Base-by-base conservation (phyloP, 2,113 vertebrate genomes). In the Mobula hypostoma region DNA sequence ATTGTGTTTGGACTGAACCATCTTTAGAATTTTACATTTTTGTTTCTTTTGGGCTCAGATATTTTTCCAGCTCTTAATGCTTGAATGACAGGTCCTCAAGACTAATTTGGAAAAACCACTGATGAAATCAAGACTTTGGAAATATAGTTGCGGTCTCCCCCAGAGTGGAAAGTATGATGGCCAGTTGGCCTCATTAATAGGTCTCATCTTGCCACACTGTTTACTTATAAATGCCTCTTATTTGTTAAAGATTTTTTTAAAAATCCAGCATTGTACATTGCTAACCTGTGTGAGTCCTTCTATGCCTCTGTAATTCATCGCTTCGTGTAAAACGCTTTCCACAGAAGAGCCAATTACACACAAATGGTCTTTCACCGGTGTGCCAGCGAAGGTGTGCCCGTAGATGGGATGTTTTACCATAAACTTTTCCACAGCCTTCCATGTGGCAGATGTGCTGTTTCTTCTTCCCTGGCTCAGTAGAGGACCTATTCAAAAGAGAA, bases 331-430 rank as follows among this genome's bases (percentile, higher is more conserved):
- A 99, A 95, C 99, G 96, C 95, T 99, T 99, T 94, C 99, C 99
- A 95, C 99, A 99, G 96, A 99, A 99, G 96, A 99, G 98, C 99
- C 99, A 99, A 97, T 99, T 99, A 96, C 99, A 99, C 94, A 99
- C 97, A 95, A 99, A 99, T 29, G 99, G 99, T 94, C 99, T 97
- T 97, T 99, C 99, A 58, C 99, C 99, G 0, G 99, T 99, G 96
- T 99, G 99, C 99, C 99, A 99, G 95, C 99, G 99, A 96, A 99
- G 97, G 95, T 99, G 99, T 68, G 99, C 99, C 95, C 99, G 97
- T 94, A 99, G 97, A 96, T 99, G 99, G 95, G 99, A 99, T 48
- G 99, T 99, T 96, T 99, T 99, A 78, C 99, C 99, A 94, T 99
- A 99, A 85, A 99, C 99, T 96, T 99, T 99, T 94, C 98, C 98